Evolutionary conservation across 2,888 invertebrate genomes (phyloP).

Genomic region (Epirrita christyi): DNA sequence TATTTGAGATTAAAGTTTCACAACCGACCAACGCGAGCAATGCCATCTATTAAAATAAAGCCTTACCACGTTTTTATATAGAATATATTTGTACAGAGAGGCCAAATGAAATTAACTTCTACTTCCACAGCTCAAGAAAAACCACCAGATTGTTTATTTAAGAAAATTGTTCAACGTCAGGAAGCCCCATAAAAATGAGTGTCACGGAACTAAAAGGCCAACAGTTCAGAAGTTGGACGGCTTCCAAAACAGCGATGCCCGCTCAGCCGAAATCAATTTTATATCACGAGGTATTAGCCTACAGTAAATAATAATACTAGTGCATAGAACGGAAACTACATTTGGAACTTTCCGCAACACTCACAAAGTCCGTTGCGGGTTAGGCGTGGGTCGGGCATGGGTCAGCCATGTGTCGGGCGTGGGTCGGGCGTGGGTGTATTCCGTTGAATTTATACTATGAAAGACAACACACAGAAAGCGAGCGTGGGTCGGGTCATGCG

Average conservation of each 20-base stretch:
- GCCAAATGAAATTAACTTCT: slow-evolving; percentile 4
- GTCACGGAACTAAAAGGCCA: slow-evolving; percentile 20
- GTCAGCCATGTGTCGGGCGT: too few relatives aligned
- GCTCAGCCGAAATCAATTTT: slow-evolving; percentile 58
- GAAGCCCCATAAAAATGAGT: slow-evolving; percentile 44
- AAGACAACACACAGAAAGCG: too few relatives aligned
- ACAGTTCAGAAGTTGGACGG: slow-evolving; percentile 44
- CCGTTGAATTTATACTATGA: too few relatives aligned
- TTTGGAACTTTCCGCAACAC: too few relatives aligned
- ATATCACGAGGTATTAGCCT: slow-evolving; percentile 39
- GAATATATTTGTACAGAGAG: neutral
- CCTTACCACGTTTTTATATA: neutral
- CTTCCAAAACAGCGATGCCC: slow-evolving; percentile 53
- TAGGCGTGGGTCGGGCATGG: too few relatives aligned
- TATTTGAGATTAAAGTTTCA: too few relatives aligned
- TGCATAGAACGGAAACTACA: slow-evolving; percentile 8
- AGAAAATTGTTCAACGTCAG: slow-evolving; percentile 38
- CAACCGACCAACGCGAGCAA: neutral
- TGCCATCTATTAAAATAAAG: neutral
- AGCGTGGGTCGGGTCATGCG: too few relatives aligned
- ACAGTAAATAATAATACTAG: neutral
- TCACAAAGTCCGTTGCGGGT: too few relatives aligned
- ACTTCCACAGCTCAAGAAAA: slow-evolving; percentile 24
- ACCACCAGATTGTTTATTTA: slow-evolving; percentile 34
- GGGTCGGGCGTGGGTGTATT: too few relatives aligned